Evolutionary conservation across 2,888 invertebrate genomes (phyloP).

Genomic region (Aleiodes alternator): DNA sequence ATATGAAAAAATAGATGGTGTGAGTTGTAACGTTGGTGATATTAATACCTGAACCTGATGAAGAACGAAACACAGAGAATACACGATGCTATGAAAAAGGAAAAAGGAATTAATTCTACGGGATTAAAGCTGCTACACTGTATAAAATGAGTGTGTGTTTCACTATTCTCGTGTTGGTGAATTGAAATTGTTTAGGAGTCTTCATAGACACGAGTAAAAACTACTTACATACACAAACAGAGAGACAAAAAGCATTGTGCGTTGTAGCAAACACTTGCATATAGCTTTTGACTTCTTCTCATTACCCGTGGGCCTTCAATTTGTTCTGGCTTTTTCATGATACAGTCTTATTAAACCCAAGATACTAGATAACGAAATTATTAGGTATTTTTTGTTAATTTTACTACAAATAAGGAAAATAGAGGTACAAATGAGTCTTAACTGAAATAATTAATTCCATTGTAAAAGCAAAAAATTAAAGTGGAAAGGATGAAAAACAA

Average conservation of each 20-base stretch:
- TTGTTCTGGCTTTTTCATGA: conserved; percentile 34
- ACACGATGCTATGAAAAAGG: conserved; percentile 71
- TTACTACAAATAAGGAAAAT: not conserved
- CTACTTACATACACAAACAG: not conserved
- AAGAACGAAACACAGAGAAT: conserved; percentile 74
- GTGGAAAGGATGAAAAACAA: conserved; percentile 6
- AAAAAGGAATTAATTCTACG: conserved; percentile 75
- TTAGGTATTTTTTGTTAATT: too few relatives aligned
- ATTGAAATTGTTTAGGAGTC: conserved; percentile 23
- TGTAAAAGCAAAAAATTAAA: too few relatives aligned
- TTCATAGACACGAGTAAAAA: not conserved
- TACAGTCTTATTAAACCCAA: conserved; percentile 34
- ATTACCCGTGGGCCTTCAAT: conserved; percentile 26
- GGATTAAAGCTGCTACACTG: conserved; percentile 69
- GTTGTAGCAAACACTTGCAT: not conserved
- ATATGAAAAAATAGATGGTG: conserved; percentile 46
- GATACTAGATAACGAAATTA: conserved; percentile 6
- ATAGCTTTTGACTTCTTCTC: conserved; percentile 21
- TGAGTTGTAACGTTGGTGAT: conserved; percentile 48
- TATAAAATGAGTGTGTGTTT: conserved; percentile 35
- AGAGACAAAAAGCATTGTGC: not conserved
- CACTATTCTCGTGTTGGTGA: conserved; percentile 17
- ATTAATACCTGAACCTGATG: conserved; percentile 69
- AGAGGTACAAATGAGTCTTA: too few relatives aligned
- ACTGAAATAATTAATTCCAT: too few relatives aligned